Percentiles rank a stretch among this genome's conserved stretches.
phyloP scores from a whole-genome alignment of 2,888 invertebrate species.

The Melieria omissa region DNA sequence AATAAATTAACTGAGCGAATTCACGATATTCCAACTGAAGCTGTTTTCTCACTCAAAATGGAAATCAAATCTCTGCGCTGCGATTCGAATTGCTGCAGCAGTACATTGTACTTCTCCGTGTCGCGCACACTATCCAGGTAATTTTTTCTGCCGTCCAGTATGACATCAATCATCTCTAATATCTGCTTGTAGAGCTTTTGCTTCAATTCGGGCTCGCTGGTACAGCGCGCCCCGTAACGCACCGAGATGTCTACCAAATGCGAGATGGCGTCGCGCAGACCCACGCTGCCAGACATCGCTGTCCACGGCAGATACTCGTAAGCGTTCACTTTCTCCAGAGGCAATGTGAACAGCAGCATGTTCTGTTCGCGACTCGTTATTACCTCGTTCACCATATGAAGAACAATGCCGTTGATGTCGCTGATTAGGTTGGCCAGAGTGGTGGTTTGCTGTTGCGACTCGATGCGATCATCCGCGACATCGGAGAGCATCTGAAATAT shows the following conservation, averaged over 20 bases:
- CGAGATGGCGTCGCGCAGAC: slow-evolving; percentile 68
- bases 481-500: slow-evolving; percentile 74
- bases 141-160: slow-evolving; percentile 77
- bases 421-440: slow-evolving; percentile 70
- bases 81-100: slow-evolving; percentile 75
- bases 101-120: slow-evolving; percentile 70
- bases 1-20: not conserved
- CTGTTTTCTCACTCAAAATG: slow-evolving; percentile 71
- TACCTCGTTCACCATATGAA: slow-evolving; percentile 75
- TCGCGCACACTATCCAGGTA: slow-evolving; percentile 76
- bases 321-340: slow-evolving; percentile 58
- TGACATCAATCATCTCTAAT: slow-evolving; percentile 76
- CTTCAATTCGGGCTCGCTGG: slow-evolving; percentile 62
- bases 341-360: slow-evolving; percentile 68
- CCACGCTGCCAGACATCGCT: slow-evolving; percentile 71
- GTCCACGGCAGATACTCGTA: slow-evolving; percentile 83
- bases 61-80: slow-evolving; percentile 75
- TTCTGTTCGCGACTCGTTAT: slow-evolving; percentile 73
- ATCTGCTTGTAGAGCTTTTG: slow-evolving; percentile 76
- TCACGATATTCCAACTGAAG: not conserved
- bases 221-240: slow-evolving; percentile 64
- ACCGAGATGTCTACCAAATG: slow-evolving; percentile 64
- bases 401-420: slow-evolving; percentile 71
- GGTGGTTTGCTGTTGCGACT: slow-evolving; percentile 71
- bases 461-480: slow-evolving; percentile 71